Base-by-base conservation (phyloP, 92 coral and sea anemone species). In the Parazoanthus darwini region DNA sequence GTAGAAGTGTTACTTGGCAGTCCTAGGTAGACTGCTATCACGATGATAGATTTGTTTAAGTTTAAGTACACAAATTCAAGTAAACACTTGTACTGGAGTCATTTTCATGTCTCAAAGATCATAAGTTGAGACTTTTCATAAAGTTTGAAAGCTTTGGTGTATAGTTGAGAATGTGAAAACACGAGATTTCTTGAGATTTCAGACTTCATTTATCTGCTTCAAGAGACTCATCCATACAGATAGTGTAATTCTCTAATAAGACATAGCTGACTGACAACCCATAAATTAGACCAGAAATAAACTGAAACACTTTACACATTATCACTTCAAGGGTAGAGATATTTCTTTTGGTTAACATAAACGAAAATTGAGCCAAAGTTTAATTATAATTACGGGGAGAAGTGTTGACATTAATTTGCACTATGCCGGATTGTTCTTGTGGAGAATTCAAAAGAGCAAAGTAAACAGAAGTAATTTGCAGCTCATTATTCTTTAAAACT, bases 401-500 rank as follows among this genome's bases (percentile, higher is more conserved):
- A 42, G 54, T 77, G 58, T 36, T 77, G 22, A 23, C 18, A 39
- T 36, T 18, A 3, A 14, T 77, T 42, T 6, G 42, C 48, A 75
- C 48, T 38, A 8, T 36, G 18, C 81, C 20, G 1, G 48, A 77
- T 39, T 25, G 50, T 42, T 77, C 13, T 43, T 0, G 59, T 25
- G 22, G 9, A 36, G 6, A 56, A 59, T 20, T 63, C 74, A 81
- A 81, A 36, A 81, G 26, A n/a, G 51, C 85, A 8, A 81, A 35
- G 81, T 43, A 77, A 77, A 35, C 85, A 81, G 51, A 29, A 11
- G 10, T 56, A 29, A 79, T 25, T 79, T 36, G 54, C 70, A 79
- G n/a, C 70, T 37, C 43, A 76, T 76, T 76, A 42, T 38, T 74
- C 29, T 42, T 1, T n/a, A 36, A 63, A 63, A 63, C n/a, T 22